Conservation (phyloP, 92 coral and sea anemone genomes). For the Paragorgia papillata region DNA sequence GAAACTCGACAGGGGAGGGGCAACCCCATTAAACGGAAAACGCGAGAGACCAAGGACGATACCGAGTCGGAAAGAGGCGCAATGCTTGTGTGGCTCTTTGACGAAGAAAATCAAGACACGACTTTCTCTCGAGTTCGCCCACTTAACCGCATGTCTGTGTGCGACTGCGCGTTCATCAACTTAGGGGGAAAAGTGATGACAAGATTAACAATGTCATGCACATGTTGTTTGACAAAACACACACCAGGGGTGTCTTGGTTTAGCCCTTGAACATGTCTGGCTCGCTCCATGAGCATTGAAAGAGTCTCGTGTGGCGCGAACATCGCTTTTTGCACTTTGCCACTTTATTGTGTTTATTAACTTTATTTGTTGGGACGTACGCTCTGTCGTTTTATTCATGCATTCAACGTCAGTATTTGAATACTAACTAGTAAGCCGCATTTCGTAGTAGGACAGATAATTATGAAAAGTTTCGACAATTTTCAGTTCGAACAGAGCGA, state of each 20-base stretch:
- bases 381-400: too few species aligned
- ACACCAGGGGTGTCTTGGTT: constrained; percentile 2
- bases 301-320: constrained; percentile 3
- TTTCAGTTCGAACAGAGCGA: too few species aligned
- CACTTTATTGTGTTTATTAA: constrained; percentile 24
- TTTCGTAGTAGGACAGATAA: too few species aligned
- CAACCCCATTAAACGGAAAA: constrained; percentile 20
- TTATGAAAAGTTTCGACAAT: too few species aligned
- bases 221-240: constrained; percentile 37
- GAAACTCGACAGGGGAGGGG: constrained; percentile 22
- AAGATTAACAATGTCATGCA: constrained; percentile 19
- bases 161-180: neutral
- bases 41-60: neutral
- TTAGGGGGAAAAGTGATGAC: constrained; percentile 29
- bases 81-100: neutral
- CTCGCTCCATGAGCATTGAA: constrained; percentile 16
- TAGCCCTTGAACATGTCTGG: constrained; percentile 35
- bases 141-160: neutral
- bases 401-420: too few species aligned
- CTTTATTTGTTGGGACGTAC: neutral
- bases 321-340: neutral
- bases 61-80: neutral
- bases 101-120: neutral
- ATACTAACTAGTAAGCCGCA: too few species aligned
- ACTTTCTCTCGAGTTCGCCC: neutral